Evolutionary conservation across 2,113 vertebrate genomes (phyloP), one percentile per base, ranked within the genome.

Genomic region (Onychorhynchus coronatus): DNA sequence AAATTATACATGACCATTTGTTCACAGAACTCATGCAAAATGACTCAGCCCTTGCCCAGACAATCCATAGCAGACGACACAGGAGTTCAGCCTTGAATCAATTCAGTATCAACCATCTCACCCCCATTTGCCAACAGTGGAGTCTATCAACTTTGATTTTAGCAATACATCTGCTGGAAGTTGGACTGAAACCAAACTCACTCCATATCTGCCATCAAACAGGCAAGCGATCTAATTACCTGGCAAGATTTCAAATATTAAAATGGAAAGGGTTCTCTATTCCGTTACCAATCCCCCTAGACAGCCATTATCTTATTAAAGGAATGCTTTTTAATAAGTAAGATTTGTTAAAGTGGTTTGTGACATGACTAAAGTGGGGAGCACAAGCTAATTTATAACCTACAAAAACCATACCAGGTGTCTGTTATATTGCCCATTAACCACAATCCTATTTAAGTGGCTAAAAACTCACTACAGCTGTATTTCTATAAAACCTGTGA

Each of bases 271-370:
- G 55, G 79, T 62, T 85, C 88, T 88, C 92, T 50, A 13, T 70
- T 90, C 79, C 23, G 4, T 77, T 86, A 90, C 91, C 79, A 47
- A 52, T 80, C 70, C 75, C 92, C 86, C 71, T 19, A 93, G 88
- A 95, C 79, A 90, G 71, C 67, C 91, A 77, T 91, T 94, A 91
- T 71, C 82, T 93, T 79, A 68, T 94, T 96, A 95, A 88, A 90
- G 50, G 82, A 90, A 93, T 49, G 73, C 55, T 74, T 91, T 96
- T 91, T 88, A 91, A 88, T 88, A 92, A 83, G 79, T 66, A 53
- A 80, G 88, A 93, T 85, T 92, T 92, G 85, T 85, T 91, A 27
- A 90, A 96, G 91, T 89, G 76, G 83, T 91, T 83, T 89, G 87
- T 84, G 91, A 94, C 80, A 42, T 74, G 66, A 62, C 67, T 81